phyloP scores from a whole-genome alignment of 2,797 vertebrate species.

The Buceros bicornis region DNA sequence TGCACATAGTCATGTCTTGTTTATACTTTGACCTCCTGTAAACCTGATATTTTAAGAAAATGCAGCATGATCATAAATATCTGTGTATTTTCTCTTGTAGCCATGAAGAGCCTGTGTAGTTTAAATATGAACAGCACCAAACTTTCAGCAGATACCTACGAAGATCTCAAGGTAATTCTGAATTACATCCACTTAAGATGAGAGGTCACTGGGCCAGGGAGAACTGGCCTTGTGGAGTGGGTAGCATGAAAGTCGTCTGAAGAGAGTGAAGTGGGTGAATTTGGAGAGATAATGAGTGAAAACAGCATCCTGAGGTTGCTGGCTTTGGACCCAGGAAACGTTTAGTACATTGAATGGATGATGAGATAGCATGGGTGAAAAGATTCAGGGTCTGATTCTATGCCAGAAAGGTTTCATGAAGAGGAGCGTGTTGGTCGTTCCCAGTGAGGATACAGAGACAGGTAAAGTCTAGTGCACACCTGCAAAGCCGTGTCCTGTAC shows the following conservation, averaged over 20 bases:
- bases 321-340: background rate
- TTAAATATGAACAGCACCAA: constrained; percentile 99
- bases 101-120: constrained; percentile 99
- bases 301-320: background rate
- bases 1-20: background rate
- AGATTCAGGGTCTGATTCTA: too few relatives aligned
- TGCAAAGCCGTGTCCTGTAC: background rate
- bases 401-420: background rate
- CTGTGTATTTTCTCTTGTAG: constrained; percentile 76
- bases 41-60: constrained; percentile 16
- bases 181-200: background rate
- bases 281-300: background rate
- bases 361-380: too few relatives aligned
- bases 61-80: background rate
- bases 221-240: too few relatives aligned
- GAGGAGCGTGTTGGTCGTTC: background rate
- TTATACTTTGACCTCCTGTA: constrained; percentile 20
- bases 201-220: background rate
- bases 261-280: background rate
- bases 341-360: background rate
- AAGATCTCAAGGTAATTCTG: constrained; percentile 95
- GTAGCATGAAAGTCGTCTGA: background rate
- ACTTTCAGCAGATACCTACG: constrained; percentile 96
- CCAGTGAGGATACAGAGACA: background rate
- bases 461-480: background rate